phyloP scores from a whole-genome alignment of 2,888 invertebrate species.

The Plemyria rubiginata region DNA sequence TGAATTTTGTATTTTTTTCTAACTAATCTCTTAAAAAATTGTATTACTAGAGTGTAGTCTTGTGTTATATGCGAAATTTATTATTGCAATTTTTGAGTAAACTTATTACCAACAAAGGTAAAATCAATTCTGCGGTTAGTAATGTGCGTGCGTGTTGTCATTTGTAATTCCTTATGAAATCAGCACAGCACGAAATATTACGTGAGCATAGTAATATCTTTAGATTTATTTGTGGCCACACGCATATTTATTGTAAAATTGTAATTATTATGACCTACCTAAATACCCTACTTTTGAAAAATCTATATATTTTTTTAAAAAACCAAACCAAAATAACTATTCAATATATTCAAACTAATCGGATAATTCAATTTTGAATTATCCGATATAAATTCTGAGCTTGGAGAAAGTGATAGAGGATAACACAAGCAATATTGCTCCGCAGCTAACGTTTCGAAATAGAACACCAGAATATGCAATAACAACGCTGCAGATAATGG shows the following conservation, averaged over 20 bases:
- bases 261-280: constrained; percentile 8
- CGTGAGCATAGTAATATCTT: constrained; percentile 45
- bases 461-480: background rate
- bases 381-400: too few relatives aligned
- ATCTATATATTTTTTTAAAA: too few relatives aligned
- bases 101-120: constrained; percentile 11
- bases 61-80: too few relatives aligned
- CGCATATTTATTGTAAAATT: constrained; percentile 21
- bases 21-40: too few relatives aligned
- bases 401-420: too few relatives aligned
- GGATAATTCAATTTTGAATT: too few relatives aligned
- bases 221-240: constrained; percentile 36
- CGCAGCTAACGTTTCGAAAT: background rate
- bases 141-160: constrained; percentile 54
- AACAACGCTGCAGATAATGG: background rate
- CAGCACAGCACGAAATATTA: constrained; percentile 54
- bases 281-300: too few relatives aligned
- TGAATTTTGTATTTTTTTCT: too few relatives aligned
- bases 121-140: constrained; percentile 24
- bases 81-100: too few relatives aligned
- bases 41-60: too few relatives aligned
- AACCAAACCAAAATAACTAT: too few relatives aligned
- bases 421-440: background rate
- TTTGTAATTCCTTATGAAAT: constrained; percentile 59
- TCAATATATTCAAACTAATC: too few relatives aligned